Base-by-base conservation (phyloP, 2,113 vertebrate genomes). In the Antechinus flavipes region DNA sequence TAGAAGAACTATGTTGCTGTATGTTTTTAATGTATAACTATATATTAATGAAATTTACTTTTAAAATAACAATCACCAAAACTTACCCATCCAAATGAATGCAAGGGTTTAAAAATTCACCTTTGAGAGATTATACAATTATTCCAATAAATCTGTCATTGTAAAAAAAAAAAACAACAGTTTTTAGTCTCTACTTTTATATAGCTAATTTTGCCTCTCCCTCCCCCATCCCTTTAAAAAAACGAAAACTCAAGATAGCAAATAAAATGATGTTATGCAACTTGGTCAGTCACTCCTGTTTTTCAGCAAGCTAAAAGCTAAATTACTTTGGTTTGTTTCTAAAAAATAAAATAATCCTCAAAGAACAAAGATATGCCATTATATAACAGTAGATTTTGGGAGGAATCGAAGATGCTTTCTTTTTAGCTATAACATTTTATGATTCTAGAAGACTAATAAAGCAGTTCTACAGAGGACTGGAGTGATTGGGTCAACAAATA, bases 41-140 rank as follows among this genome's bases (percentile, higher is more conserved):
- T 95, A 89, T 95, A 95, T 47, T 90, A 76, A 26, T 1, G 52
- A 96, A 92, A 61, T 90, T 96, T 76, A 92, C 95, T 93, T 95
- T 96, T 89, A 54, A 94, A 92, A 91, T 27, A 93, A 42, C 84
- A 95, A 19, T 30, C 49, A 93, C 55, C 14, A 3, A 91, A 55
- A 94, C 92, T 95, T 89, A 91, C 55, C 55, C 76, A 35, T 91
- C 93, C 54, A 91, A 89, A 89, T 95, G 91, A 95, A 68, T 95
- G 42, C 90, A 89, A 27, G 26, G 94, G 94, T 58, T 93, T 54
- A 92, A 56, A 91, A 90, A 94, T 68, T 92, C 76, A 68, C 91
- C 94, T 56, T 56, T 46, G 46, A 96, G 58, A 96, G 96, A 55
- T 50, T 93, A 95, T 56, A 19, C 42, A 58, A 35, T 91, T 92